A percentile compares a stretch with the other conserved stretches of the same genome.
These are phyloP conservation scores for Linnaemya vulpina DNA, from an alignment of 2,888 invertebrate genomes.

Conservation along the genomic window DNA sequence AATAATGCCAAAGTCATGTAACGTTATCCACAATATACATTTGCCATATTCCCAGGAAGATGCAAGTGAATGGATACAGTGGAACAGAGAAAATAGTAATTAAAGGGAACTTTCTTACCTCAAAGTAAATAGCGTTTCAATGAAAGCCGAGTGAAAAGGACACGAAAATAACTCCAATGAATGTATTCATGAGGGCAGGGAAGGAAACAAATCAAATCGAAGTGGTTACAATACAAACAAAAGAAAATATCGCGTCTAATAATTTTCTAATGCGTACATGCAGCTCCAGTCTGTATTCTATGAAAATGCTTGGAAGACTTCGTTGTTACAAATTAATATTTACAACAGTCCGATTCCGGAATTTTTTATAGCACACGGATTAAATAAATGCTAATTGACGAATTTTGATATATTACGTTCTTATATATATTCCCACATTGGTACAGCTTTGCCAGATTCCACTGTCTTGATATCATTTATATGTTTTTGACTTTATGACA, in stretches of 20 bases:
- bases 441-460: background rate
- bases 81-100: background rate
- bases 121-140: background rate
- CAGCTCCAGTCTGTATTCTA: too few relatives aligned
- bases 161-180: too few relatives aligned
- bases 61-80: conserved; percentile 21
- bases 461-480: conserved; percentile 44
- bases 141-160: background rate
- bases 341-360: too few relatives aligned
- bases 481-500: conserved; percentile 74
- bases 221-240: too few relatives aligned
- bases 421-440: background rate
- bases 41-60: conserved; percentile 32
- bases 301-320: too few relatives aligned
- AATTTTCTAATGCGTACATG: too few relatives aligned
- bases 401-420: background rate
- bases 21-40: conserved; percentile 67
- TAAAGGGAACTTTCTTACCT: background rate
- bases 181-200: too few relatives aligned
- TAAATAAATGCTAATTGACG: background rate
- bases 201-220: too few relatives aligned
- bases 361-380: too few relatives aligned
- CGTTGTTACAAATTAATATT: too few relatives aligned
- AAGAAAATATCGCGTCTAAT: too few relatives aligned
- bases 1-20: conserved; percentile 73